Evolutionary conservation across 1,140 invertebrate species (phyloP).

Genomic region (Ceratitis capitata): DNA sequence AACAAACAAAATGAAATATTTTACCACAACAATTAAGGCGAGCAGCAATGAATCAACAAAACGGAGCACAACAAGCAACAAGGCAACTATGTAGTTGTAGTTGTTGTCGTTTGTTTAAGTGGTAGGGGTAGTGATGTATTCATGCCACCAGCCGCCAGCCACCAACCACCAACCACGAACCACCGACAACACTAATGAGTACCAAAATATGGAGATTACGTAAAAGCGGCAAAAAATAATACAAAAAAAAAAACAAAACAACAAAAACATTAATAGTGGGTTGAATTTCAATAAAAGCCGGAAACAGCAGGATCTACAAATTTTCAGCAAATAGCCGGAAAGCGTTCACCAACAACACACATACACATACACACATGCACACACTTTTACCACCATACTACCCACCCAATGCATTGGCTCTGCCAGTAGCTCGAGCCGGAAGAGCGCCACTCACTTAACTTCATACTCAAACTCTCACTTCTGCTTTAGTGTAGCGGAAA

Average conservation of each 20-base stretch:
- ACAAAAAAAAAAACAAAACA: too few species aligned
- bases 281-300: background rate
- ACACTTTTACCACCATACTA: background rate
- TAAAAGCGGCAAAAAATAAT: too few species aligned
- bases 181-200: too few species aligned
- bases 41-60: constrained; percentile 5
- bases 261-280: too few species aligned
- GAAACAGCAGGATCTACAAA: background rate
- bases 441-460: background rate
- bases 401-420: too few species aligned
- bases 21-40: constrained; percentile 30
- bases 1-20: constrained; percentile 24
- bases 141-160: too few species aligned
- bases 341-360: background rate
- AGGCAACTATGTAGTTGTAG: background rate
- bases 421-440: background rate
- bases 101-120: too few species aligned
- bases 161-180: too few species aligned
- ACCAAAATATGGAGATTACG: background rate
- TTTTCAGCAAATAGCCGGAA: constrained; percentile 16
- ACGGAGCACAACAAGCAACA: background rate
- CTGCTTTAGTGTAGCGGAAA: background rate
- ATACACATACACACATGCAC: background rate
- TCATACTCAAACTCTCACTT: background rate
- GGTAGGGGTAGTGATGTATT: too few species aligned